phyloP scores from a whole-genome alignment of 2,797 vertebrate genomes.

The Acanthurus tractus region DNA sequence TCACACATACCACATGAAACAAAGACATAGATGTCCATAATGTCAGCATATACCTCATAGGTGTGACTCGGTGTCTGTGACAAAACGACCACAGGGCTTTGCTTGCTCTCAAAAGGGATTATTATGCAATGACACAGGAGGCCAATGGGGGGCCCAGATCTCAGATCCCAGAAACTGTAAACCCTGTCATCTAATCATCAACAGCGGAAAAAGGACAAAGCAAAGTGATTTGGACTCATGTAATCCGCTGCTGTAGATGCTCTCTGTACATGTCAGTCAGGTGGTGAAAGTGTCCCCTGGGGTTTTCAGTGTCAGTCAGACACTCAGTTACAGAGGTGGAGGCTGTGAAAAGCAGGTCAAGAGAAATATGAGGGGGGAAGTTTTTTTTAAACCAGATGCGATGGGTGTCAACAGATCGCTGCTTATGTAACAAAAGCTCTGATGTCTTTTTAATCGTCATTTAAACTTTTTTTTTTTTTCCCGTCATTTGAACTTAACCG shows the following conservation, averaged over 20 bases:
- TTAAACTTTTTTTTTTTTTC: background rate
- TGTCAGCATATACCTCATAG: conserved; percentile 38
- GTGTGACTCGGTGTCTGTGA: conserved; percentile 65
- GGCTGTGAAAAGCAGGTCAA: conserved; percentile 26
- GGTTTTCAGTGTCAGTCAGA: conserved; percentile 31
- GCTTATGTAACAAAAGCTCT: background rate
- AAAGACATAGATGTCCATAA: conserved; percentile 50
- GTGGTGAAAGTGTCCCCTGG: conserved; percentile 32
- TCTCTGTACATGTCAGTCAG: conserved; percentile 31
- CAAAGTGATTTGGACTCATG: conserved; percentile 39
- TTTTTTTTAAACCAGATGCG: background rate
- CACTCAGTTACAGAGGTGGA: conserved; percentile 12
- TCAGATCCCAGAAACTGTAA: conserved; percentile 57
- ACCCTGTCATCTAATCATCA: conserved; percentile 58
- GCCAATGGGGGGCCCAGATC: conserved; percentile 33
- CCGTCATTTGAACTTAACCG: background rate
- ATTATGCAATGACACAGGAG: conserved; percentile 52
- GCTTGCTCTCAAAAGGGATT: conserved; percentile 47
- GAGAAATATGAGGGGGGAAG: conserved; percentile 9
- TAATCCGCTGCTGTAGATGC: conserved; percentile 39
- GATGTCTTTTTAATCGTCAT: too few relatives aligned
- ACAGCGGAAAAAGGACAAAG: conserved; percentile 54
- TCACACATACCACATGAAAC: conserved; percentile 48
- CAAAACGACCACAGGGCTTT: conserved; percentile 55
- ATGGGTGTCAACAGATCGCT: background rate